phyloP scores from a whole-genome alignment of 1,140 invertebrate species.

The Drosophila pandora region DNA sequence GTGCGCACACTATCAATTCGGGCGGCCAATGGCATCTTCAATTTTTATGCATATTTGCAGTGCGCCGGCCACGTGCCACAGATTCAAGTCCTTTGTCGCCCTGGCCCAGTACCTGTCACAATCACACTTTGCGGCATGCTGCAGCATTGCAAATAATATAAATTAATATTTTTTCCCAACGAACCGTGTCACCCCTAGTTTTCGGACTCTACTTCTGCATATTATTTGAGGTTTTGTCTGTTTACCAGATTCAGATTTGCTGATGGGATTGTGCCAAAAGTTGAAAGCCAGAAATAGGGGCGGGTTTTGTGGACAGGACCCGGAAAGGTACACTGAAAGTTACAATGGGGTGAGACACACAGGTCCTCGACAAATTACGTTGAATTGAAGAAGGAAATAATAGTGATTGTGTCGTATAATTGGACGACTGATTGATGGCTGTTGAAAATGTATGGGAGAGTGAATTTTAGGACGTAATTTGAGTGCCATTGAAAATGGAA shows the following conservation, averaged over 20 bases:
- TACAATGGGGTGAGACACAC: constrained; percentile 6
- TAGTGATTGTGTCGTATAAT: constrained; percentile 31
- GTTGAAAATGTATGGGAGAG: background rate
- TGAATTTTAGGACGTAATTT: constrained; percentile 5
- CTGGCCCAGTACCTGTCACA: constrained; percentile 67
- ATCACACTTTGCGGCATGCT: constrained; percentile 81
- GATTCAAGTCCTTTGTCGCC: constrained; percentile 38
- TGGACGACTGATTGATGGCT: constrained; percentile 30
- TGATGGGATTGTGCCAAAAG: constrained; percentile 62
- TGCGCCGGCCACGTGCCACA: constrained; percentile 64
- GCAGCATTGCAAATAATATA: constrained; percentile 79
- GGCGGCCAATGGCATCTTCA: constrained; percentile 63
- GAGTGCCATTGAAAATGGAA: background rate
- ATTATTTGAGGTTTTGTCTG: constrained; percentile 74
- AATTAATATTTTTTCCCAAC: constrained; percentile 68
- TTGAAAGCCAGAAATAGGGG: constrained; percentile 40
- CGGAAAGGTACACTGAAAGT: constrained; percentile 49
- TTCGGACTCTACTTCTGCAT: constrained; percentile 20
- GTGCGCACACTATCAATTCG: constrained; percentile 67
- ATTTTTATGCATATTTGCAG: constrained; percentile 79
- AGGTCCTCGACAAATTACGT: background rate
- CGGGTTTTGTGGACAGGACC: constrained; percentile 15
- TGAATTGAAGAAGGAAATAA: background rate
- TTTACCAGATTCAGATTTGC: constrained; percentile 59
- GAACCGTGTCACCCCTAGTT: constrained; percentile 26